These are phyloP conservation scores for Phalacrocorax aristotelis DNA, from an alignment of 2,113 vertebrate genomes.

Conservation along the genomic window DNA sequence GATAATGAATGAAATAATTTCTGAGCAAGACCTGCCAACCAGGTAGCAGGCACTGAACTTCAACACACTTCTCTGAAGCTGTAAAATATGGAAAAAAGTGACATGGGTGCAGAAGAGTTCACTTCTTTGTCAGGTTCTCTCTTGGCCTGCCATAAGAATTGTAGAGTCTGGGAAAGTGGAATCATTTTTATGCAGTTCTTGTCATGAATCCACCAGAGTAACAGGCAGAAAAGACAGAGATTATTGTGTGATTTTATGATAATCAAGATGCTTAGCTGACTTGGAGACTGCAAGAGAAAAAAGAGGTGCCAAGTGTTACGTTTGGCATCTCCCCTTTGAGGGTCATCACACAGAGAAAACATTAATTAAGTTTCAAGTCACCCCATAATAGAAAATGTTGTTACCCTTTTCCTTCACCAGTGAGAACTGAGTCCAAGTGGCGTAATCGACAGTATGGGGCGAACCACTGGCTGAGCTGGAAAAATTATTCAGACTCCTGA, in stretches of 20 bases:
- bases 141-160: slow-evolving; percentile 7
- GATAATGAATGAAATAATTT: slow-evolving; percentile 37
- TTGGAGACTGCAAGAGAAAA: background rate
- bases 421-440: background rate
- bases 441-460: background rate
- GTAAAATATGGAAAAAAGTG: background rate
- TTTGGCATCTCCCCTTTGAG: slow-evolving; percentile 46
- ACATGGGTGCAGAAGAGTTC: slow-evolving; percentile 2
- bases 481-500: background rate
- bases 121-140: background rate
- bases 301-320: slow-evolving; percentile 12
- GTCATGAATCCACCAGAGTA: slow-evolving; percentile 21
- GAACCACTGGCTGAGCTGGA: slow-evolving; percentile 38
- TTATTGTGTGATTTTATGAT: slow-evolving; percentile 50
- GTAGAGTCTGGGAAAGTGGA: background rate
- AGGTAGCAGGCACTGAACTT: slow-evolving; percentile 31
- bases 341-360: slow-evolving; percentile 30
- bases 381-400: background rate
- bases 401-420: slow-evolving; percentile 25
- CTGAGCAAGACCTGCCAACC: background rate
- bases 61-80: background rate
- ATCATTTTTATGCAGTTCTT: slow-evolving; percentile 11
- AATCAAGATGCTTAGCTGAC: background rate
- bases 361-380: slow-evolving; percentile 57
- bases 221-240: slow-evolving; percentile 2